Conservation (phyloP, 2,888 invertebrate species). For the Andrena dorsata region DNA sequence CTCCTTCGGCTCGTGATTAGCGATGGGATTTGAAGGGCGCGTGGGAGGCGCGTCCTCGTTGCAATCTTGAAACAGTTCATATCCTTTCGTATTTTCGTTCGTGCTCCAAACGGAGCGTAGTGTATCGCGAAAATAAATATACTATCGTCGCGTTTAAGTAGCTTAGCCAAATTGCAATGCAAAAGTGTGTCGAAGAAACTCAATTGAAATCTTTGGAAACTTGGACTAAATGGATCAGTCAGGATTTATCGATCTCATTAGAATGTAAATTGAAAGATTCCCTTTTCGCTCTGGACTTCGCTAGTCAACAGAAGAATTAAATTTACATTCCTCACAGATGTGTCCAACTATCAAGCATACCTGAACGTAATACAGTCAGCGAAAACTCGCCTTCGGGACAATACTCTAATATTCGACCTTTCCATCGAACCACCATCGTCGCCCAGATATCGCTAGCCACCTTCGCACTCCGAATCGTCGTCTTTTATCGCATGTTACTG, state of each 20-base stretch:
- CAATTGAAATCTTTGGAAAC: background rate
- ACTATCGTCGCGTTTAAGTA: background rate
- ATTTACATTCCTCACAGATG: no score
- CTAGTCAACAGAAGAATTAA: no score
- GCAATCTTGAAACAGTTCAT: background rate
- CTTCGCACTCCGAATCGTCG: background rate
- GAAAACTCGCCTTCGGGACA: no score
- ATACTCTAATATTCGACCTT: no score
- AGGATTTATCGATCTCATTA: no score
- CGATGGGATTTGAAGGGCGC: constrained; percentile 36
- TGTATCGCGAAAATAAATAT: background rate
- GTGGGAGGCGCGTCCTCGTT: constrained; percentile 23
- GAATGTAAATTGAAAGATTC: no score
- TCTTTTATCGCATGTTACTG: background rate
- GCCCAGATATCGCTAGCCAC: background rate
- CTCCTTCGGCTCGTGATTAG: constrained; percentile 32
- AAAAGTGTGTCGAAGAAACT: background rate
- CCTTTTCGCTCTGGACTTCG: no score
- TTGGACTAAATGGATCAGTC: no score
- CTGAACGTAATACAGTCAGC: no score
- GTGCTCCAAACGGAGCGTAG: background rate
- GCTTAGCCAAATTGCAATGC: background rate
- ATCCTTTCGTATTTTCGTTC: background rate
- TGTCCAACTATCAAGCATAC: no score
- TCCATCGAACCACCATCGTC: background rate